These are phyloP conservation scores for Tinamus guttatus DNA, from an alignment of 2,113 vertebrate genomes.

Conservation along the genomic window DNA sequence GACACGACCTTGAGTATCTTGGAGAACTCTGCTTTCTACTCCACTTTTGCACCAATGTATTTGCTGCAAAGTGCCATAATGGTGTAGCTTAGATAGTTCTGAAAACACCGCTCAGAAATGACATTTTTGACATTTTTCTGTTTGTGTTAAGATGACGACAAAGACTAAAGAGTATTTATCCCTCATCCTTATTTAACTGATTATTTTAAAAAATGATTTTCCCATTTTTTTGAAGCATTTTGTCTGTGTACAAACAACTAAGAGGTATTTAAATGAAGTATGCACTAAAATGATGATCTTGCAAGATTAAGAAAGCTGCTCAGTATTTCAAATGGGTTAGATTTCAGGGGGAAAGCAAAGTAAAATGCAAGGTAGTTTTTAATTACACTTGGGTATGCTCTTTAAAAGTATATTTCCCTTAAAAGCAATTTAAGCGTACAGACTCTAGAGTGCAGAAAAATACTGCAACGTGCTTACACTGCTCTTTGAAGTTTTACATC, in stretches of 20 bases:
- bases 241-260: background rate
- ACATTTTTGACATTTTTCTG: background rate
- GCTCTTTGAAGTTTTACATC: background rate
- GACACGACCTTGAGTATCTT: background rate
- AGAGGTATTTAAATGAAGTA: background rate
- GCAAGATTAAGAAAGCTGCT: background rate
- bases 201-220: background rate
- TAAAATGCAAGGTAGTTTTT: background rate
- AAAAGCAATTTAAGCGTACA: background rate
- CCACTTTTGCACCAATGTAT: background rate
- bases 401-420: background rate
- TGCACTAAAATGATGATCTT: background rate
- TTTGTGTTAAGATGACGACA: background rate
- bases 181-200: background rate
- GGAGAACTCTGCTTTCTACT: background rate
- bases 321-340: background rate
- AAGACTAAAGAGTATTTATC: background rate
- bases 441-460: background rate
- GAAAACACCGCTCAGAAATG: background rate
- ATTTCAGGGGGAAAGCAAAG: background rate
- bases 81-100: background rate
- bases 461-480: background rate
- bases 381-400: background rate
- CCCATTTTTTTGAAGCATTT: background rate
- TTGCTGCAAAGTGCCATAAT: background rate